These are phyloP conservation scores for Phortica okadai DNA, from an alignment of 2,888 invertebrate species.

Conservation along the genomic window DNA sequence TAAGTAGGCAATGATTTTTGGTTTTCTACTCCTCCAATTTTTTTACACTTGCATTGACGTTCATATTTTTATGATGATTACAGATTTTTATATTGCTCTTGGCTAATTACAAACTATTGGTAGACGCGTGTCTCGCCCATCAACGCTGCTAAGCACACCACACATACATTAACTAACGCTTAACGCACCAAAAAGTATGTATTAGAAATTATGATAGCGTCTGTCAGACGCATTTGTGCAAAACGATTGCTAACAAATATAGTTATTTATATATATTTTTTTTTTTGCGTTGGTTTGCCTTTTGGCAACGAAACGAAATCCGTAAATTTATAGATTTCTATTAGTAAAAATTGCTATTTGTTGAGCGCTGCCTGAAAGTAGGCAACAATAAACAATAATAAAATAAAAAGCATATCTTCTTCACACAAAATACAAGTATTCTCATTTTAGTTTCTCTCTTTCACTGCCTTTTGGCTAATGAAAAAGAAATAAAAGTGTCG, in stretches of 20 bases:
- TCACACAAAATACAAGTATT: background rate
- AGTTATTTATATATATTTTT: slow-evolving; percentile 42
- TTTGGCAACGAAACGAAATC: slow-evolving; percentile 50
- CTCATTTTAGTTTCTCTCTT: background rate
- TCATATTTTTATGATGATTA: slow-evolving; percentile 67
- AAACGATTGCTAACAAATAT: slow-evolving; percentile 59
- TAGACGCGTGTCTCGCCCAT: background rate
- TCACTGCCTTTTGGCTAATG: slow-evolving; percentile 54
- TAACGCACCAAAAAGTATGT: background rate
- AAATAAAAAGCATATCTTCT: slow-evolving; percentile 42
- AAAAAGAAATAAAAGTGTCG: slow-evolving; percentile 70
- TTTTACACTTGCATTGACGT: background rate
- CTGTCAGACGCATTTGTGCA: background rate
- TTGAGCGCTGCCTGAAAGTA: background rate
- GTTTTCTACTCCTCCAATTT: background rate
- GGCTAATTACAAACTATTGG: slow-evolving; percentile 69
- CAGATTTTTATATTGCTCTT: slow-evolving; percentile 57
- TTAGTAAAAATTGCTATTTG: slow-evolving; percentile 22
- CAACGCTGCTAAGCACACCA: background rate
- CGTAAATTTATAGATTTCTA: slow-evolving; percentile 60
- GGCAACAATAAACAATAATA: slow-evolving; percentile 59
- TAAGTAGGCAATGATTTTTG: background rate
- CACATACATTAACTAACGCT: background rate
- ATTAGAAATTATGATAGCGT: slow-evolving; percentile 11
- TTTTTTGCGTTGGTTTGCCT: background rate